Percentiles rank a stretch among this genome's conserved stretches.
Conservation (phyloP, 2,888 invertebrate genomes). For the Drosophila ezoana region DNA sequence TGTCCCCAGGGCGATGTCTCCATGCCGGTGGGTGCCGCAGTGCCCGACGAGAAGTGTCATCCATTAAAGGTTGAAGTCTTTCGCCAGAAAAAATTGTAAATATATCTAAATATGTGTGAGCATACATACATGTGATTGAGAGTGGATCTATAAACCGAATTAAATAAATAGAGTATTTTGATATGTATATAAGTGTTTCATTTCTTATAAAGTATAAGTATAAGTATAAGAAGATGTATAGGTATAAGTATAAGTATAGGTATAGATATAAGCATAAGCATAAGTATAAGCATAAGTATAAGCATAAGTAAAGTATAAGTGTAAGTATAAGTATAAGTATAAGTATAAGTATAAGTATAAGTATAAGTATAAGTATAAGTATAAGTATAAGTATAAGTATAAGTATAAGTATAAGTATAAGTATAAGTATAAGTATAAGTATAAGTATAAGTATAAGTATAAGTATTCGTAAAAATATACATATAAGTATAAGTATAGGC, state of each 20-base stretch:
- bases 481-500: not conserved
- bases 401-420: not conserved
- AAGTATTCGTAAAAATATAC: no score
- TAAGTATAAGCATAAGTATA: not conserved
- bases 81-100: slow-evolving; percentile 63
- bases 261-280: not conserved
- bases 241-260: no score
- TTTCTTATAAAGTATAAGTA: not conserved
- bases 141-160: not conserved
- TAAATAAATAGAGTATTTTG: not conserved
- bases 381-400: no score
- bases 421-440: no score
- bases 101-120: not conserved
- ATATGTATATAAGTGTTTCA: no score
- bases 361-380: no score
- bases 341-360: no score
- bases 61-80: slow-evolving; percentile 85
- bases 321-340: no score
- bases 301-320: not conserved
- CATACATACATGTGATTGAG: not conserved
- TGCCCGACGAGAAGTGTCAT: slow-evolving; percentile 84
- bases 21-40: slow-evolving; percentile 83
- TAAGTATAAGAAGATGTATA: no score
- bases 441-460: no score
- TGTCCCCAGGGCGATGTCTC: slow-evolving; percentile 86